Evolutionary conservation across 2,888 invertebrate species (phyloP).

Genomic region (Timandra comae): DNA sequence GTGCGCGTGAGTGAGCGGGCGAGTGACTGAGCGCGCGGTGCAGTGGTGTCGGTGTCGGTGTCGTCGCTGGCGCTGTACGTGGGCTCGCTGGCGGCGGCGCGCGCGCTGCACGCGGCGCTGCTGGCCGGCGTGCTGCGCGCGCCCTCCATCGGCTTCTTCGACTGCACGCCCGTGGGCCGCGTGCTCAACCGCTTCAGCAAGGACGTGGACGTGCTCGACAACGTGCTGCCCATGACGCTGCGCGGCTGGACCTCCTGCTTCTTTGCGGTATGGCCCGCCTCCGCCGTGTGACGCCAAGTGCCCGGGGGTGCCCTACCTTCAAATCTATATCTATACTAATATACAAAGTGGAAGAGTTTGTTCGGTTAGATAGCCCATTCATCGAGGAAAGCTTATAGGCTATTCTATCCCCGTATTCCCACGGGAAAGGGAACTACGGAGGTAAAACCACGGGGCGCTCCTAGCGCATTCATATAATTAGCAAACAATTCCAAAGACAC

Average conservation of each 20-base stretch:
- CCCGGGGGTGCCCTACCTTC: too few relatives aligned
- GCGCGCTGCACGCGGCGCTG: slow-evolving; percentile 79
- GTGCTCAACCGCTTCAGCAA: slow-evolving; percentile 87
- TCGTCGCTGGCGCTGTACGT: slow-evolving; percentile 81
- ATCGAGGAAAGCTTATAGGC: too few relatives aligned
- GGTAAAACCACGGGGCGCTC: too few relatives aligned
- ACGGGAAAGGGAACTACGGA: too few relatives aligned
- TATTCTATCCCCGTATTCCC: too few relatives aligned
- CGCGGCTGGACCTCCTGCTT: slow-evolving; percentile 83
- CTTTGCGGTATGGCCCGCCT: slow-evolving; percentile 76
- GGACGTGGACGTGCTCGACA: slow-evolving; percentile 84
- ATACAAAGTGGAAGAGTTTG: too few relatives aligned
- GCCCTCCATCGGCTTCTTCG: slow-evolving; percentile 84
- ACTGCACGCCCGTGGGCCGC: slow-evolving; percentile 87
- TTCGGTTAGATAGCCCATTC: too few relatives aligned
- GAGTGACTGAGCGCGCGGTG: slow-evolving; percentile 20
- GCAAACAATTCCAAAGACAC: too few relatives aligned
- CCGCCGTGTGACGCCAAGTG: slow-evolving; percentile 3
- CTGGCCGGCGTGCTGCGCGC: slow-evolving; percentile 80
- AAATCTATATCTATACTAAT: too few relatives aligned
- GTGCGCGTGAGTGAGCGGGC: slow-evolving; percentile 9
- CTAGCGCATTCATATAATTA: too few relatives aligned
- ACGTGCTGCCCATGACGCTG: slow-evolving; percentile 82
- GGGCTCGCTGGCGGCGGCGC: slow-evolving; percentile 79
- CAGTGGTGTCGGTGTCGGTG: slow-evolving; percentile 81